A percentile compares a stretch with the other conserved stretches of the same genome.
Evolutionary conservation across 1,140 invertebrate species (phyloP).

Genomic region (Drosophila pruinosa): DNA sequence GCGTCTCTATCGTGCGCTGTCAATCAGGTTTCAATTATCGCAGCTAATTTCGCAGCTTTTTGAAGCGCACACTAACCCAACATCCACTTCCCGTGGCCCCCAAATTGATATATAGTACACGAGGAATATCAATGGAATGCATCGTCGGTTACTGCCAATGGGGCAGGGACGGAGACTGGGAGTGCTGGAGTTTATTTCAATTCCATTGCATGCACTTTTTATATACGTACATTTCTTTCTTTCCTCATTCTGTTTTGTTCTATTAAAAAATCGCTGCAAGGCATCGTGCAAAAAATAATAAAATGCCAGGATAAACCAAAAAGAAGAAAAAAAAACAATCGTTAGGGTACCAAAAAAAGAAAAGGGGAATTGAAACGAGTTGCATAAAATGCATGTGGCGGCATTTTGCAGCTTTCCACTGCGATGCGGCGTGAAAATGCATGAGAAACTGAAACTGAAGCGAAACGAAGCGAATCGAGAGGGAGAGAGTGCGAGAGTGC

Average conservation of each 20-base stretch:
- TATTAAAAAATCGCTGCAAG: conserved; percentile 60
- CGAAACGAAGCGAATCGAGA: conserved; percentile 11
- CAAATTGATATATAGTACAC: conserved; percentile 14
- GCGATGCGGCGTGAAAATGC: conserved; percentile 60
- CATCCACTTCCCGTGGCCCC: conserved; percentile 16
- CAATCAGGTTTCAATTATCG: conserved; percentile 71
- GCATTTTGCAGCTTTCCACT: conserved; percentile 59
- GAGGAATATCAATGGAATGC: not conserved
- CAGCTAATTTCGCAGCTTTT: conserved; percentile 63
- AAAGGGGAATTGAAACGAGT: conserved; percentile 33
- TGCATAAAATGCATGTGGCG: conserved; percentile 67
- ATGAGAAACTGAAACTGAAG: conserved; percentile 51
- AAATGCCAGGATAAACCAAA: conserved; percentile 46
- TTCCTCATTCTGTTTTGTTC: conserved; percentile 10
- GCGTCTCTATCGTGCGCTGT: conserved; percentile 21
- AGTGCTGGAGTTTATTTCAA: conserved; percentile 63
- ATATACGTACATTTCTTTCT: conserved; percentile 38
- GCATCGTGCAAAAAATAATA: conserved; percentile 45
- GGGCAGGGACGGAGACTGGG: conserved; percentile 14
- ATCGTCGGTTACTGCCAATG: conserved; percentile 5
- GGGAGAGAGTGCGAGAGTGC: not conserved
- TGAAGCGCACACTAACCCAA: conserved; percentile 30
- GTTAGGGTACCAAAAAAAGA: conserved; percentile 7
- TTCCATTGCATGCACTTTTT: conserved; percentile 71
- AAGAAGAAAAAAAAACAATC: no score